Base-by-base conservation (phyloP, 2,888 invertebrate species). In the Mimumesa dahlbomi region DNA sequence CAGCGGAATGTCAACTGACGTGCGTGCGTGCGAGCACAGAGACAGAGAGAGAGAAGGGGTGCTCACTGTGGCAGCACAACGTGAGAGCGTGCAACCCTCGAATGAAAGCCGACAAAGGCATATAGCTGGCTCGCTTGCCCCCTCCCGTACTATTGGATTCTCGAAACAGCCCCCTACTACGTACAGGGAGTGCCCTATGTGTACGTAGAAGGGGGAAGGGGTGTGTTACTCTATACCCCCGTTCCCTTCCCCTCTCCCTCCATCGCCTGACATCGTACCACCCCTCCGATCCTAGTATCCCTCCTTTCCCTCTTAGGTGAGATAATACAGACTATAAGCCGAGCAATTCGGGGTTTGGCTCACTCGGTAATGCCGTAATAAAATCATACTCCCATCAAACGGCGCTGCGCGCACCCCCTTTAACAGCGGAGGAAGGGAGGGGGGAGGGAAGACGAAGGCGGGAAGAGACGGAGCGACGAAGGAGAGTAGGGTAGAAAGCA, bases 371-470 rank as follows among this genome's bases (percentile, higher is more conserved):
- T 89, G 85, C 88, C 85, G 88, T 87, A 89, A 89, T 89, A 89
- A 89, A 89, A 89, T 89, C 89, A 89, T 89, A 89, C 89, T 88
- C 87, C 86, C 87, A 88, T 87, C 87, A 87, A 89, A 84, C 84
- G 83, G 79, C 79, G 77, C 83, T 85, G 85, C 83, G 83, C 84
- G 83, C 83, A 84, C 81, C 80, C 85, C 80, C 81, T 63, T 53
- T 68, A 68, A 64, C 56, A 53, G 68, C 36, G 25, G 36, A 48
- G 66, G 65, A 50, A 53, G 53, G 54, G 53, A 52, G 62, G 54
- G 56, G 52, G 31, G 14, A 38, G 36, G 29, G 22, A 40, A 49
- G 52, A 14, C 48, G 16, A 13, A 13, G 57, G 31, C 22, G 57
- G 54, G 63, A 63, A 71, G 62, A 54, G 54, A 48, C 43, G 38